Base-by-base conservation (phyloP, 2,113 vertebrate genomes). In the Eretmochelys imbricata region DNA sequence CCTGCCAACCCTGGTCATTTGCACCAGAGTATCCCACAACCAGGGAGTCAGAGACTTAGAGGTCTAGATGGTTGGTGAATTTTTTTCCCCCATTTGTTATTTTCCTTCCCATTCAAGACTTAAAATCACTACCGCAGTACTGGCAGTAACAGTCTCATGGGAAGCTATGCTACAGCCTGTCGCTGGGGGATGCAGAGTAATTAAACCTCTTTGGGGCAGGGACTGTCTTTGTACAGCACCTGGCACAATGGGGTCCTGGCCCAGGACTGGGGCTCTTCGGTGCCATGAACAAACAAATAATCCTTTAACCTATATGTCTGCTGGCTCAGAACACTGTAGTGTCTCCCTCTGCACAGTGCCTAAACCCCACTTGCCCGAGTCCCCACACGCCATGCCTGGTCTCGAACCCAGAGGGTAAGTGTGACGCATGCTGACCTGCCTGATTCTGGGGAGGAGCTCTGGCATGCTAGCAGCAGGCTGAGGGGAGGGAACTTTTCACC, bases 401-500 rank as follows among this genome's bases (percentile, higher is more conserved):
- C 54, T 85, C 92, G 54, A 17, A 1, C 38, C 65, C 35, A 48
- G 17, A 54, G 0, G 2, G 4, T 8, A 54, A 2, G 48, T 54
- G 89, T 6, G 24, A 79, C 12, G 78, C 83, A 82, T 38, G 81
- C 87, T 0, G 5, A 82, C 22, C 69, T 42, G 69, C 69, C 38
- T 12, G 20, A 24, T 46, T 24, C n/a, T 75, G 38, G 38, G 72
- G 20, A 75, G 72, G 20, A 42, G 38, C 38, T 75, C 69, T 38
- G n/a, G 35, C n/a, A 38, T 20, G n/a, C n/a, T 17, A 72, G 17
- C n/a, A n/a, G 22, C n/a, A 42, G 38, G 10, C 72, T 93, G 97
- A 97, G 95, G 94, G 92, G 91, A 90, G 95, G 90, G 97, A 96
- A 91, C 94, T 90, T 94, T 94, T 95, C 94, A 89, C 95, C 48